Evolutionary conservation across 2,113 vertebrate species (phyloP).

Genomic region (Chionomys nivalis): DNA sequence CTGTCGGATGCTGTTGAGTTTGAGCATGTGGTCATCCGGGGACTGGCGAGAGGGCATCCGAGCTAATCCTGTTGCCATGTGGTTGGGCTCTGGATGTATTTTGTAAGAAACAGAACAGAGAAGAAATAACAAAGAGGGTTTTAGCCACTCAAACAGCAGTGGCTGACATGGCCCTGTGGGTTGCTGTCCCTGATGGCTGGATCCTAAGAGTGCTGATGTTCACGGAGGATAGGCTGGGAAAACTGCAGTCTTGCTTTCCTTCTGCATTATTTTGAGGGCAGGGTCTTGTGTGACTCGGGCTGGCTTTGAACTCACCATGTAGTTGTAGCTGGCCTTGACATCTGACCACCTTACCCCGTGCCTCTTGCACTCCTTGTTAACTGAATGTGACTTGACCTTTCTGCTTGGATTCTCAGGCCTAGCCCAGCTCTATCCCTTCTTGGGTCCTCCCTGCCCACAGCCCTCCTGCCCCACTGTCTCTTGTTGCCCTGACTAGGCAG

Average conservation of each 20-base stretch:
- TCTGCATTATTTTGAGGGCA: too few relatives aligned
- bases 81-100: background rate
- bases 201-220: background rate
- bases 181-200: too few relatives aligned
- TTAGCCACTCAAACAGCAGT: background rate
- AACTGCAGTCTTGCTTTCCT: background rate
- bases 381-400: background rate
- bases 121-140: background rate
- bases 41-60: background rate
- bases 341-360: background rate
- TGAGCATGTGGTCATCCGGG: background rate
- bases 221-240: background rate
- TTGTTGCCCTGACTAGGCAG: background rate
- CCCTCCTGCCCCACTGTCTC: background rate
- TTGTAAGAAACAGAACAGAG: background rate
- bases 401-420: background rate
- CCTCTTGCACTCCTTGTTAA: background rate
- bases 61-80: background rate
- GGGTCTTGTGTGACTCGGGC: background rate
- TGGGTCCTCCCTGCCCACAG: background rate
- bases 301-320: background rate
- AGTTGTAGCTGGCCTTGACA: background rate
- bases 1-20: background rate
- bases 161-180: too few relatives aligned
- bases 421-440: background rate